A percentile compares a stretch with the other conserved stretches of the same genome.
Conservation (phyloP, 2,888 invertebrate genomes). For the Lucinisca nassula region DNA sequence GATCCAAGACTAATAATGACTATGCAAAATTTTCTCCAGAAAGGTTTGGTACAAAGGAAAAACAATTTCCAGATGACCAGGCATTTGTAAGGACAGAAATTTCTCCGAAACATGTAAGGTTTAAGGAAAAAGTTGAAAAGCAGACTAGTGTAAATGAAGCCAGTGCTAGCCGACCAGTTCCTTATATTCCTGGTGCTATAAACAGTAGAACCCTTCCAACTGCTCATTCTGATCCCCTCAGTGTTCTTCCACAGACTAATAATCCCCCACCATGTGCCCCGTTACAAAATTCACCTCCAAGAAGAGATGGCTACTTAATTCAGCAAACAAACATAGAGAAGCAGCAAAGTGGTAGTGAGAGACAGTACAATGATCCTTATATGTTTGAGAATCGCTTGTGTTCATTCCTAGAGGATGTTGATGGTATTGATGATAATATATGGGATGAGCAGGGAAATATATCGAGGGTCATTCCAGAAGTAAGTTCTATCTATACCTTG, state of each 20-base stretch:
- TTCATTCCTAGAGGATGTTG: constrained; percentile 76
- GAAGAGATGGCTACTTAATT: constrained; percentile 34
- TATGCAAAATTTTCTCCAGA: neutral
- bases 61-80: neutral
- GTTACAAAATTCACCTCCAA: constrained; percentile 17
- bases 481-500: no score
- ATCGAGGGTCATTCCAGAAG: neutral
- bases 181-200: neutral
- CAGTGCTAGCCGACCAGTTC: neutral
- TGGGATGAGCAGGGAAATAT: constrained; percentile 54
- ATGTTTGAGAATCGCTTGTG: constrained; percentile 76
- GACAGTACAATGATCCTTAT: constrained; percentile 18
- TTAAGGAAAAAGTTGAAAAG: neutral
- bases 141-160: neutral
- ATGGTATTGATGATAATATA: constrained; percentile 64
- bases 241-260: neutral
- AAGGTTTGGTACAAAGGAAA: neutral
- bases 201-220: neutral
- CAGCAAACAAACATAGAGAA: neutral
- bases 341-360: neutral
- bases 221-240: neutral
- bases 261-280: neutral
- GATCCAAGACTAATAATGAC: neutral
- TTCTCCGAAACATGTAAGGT: neutral
- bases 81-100: neutral